Base-by-base conservation (phyloP, 1,140 invertebrate species). In the Aphidius gifuensis region DNA sequence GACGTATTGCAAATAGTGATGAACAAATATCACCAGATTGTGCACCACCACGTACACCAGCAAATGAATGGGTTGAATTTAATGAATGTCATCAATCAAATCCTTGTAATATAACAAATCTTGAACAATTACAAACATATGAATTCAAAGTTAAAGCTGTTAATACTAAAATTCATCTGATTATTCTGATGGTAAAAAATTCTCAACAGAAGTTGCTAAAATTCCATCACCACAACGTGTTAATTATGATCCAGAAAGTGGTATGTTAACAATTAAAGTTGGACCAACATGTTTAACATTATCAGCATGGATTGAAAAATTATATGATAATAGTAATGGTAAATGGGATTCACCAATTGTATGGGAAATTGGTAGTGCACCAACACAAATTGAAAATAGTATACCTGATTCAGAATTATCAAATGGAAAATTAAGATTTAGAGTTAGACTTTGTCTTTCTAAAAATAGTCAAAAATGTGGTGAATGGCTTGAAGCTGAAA, bases 101-200 rank as follows among this genome's bases (percentile, higher is more conserved):
- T 69, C 93, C 93, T 1, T 97, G 94, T 76, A 93, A 93, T 72
- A 88, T 96, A 0, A 90, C 88, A 0, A 82, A 86, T 38, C 80
- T 96, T 3, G 89, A 93, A 8, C 92, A 94, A 70, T 90, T 94
- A 72, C 90, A 91, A 68, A 87, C 84, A 7, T 94, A 93, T 71
- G 81, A 87, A 0, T 93, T 94, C 73, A 92, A 92, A 82, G 86
- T 94, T 23, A 92, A 92, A 80, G 92, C 92, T 0, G 84, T 90
- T 60, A 96, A 94, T 71, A 88, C 89, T 0, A 92, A 92, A 92
- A 91, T 8, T 86, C 87, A 54, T 93, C 92, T 39, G 89, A 92
- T 60, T 93, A 90, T 72, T 94, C 93, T 0, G 89, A 92, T 61
- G 90, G 93, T 73, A 85, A 92, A 1, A 82, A 85, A 9, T 87